Evolutionary conservation across 1,140 invertebrate genomes (phyloP).

Genomic region (Hetaerina americana): DNA sequence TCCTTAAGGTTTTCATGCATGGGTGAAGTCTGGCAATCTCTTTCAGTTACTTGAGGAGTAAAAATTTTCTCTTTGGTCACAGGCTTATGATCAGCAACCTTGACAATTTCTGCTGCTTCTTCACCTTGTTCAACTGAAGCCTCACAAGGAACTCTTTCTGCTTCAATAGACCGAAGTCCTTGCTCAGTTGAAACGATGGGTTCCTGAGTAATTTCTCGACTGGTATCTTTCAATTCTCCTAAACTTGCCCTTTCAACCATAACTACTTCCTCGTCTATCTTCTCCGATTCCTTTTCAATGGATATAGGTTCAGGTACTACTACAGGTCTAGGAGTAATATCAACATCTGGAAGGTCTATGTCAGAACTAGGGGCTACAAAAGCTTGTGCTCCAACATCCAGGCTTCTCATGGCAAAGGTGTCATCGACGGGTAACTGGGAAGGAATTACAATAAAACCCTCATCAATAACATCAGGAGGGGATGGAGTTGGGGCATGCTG

Average conservation of each 20-base stretch:
- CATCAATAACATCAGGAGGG: constrained; percentile 4
- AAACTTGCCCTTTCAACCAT: neutral
- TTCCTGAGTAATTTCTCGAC: neutral
- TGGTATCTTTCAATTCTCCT: neutral
- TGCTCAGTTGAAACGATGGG: neutral
- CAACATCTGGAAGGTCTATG: neutral
- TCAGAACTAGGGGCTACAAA: neutral
- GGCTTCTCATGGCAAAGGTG: neutral
- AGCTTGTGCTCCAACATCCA: neutral
- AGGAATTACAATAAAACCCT: constrained; percentile 1
- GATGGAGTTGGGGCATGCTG: neutral
- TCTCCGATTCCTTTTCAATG: neutral
- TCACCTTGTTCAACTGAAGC: neutral
- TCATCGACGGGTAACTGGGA: neutral
- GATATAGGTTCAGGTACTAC: neutral
- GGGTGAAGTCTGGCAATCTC: neutral
- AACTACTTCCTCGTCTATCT: neutral
- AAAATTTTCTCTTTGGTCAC: neutral
- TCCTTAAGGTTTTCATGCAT: constrained; percentile 26
- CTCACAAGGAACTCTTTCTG: neutral
- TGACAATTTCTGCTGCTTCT: neutral
- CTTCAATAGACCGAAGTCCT: neutral
- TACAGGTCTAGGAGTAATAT: neutral
- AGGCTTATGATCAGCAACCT: neutral
- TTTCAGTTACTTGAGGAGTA: neutral